Conservation (phyloP, 2,888 invertebrate species). For the Leucozona laternaria region DNA sequence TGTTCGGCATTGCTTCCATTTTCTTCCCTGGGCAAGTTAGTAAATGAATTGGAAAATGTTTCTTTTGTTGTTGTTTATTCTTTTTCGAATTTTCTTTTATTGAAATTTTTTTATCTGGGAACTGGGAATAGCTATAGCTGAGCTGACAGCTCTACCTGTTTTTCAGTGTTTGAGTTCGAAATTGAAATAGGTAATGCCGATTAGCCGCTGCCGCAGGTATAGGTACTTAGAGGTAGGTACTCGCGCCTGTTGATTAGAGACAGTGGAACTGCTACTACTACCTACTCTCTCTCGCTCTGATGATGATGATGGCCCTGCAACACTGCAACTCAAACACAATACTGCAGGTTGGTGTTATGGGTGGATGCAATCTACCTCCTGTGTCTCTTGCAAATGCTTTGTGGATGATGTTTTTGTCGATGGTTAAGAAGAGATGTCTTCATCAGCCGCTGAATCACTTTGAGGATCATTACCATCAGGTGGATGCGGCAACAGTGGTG, state of each 20-base stretch:
- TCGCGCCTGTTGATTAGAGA: constrained; percentile 72
- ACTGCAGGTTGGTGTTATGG: constrained; percentile 67
- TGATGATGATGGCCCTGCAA: constrained; percentile 25
- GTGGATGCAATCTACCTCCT: constrained; percentile 60
- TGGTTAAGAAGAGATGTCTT: constrained; percentile 62
- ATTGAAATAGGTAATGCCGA: constrained; percentile 59
- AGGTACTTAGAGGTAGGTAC: constrained; percentile 33
- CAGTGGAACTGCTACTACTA: constrained; percentile 43
- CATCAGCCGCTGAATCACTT: constrained; percentile 61
- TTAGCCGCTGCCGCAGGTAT: constrained; percentile 59
- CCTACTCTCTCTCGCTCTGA: background rate
- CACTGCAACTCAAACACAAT: constrained; percentile 30
- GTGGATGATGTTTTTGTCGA: constrained; percentile 60
- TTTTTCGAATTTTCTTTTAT: constrained; percentile 41
- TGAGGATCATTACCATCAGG: constrained; percentile 62
- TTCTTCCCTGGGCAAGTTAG: constrained; percentile 48
- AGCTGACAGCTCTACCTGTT: constrained; percentile 43
- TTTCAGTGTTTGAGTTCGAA: constrained; percentile 53
- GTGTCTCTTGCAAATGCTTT: constrained; percentile 58
- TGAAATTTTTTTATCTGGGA: constrained; percentile 56
- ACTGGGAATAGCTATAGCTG: too few relatives aligned
- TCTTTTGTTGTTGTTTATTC: constrained; percentile 40
- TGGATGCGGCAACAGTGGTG: background rate
- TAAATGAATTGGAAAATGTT: constrained; percentile 69
- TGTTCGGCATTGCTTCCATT: constrained; percentile 62